Conservation (phyloP, 2,888 invertebrate species). For the Strigamia transsilvanica region DNA sequence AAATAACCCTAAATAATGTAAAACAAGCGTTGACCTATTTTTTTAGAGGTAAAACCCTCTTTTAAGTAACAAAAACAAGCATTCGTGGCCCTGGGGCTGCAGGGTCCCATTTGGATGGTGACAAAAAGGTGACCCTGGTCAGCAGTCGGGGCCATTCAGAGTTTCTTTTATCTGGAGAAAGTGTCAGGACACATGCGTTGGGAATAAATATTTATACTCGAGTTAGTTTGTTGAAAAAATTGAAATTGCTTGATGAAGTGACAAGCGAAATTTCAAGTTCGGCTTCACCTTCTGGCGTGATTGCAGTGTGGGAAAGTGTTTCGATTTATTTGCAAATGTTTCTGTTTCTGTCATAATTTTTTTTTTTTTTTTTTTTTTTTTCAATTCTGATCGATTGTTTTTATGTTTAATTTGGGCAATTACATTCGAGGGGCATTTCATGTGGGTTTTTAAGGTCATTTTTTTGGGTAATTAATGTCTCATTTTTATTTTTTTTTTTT, state of each 20-base stretch:
- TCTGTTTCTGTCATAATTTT: background rate
- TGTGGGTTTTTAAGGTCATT: conserved; percentile 33
- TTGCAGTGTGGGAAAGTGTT: background rate
- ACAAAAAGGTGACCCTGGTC: conserved; percentile 61
- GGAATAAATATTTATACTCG: background rate
- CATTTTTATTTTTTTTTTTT: too few species aligned
- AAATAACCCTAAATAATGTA: background rate
- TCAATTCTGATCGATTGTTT: background rate
- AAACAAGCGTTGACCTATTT: background rate
- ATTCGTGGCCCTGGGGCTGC: background rate
- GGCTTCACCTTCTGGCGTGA: background rate
- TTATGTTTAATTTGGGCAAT: conserved; percentile 18
- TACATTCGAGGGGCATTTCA: conserved; percentile 16
- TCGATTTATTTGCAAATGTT: background rate
- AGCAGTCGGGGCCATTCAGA: background rate
- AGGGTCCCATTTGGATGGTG: background rate
- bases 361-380: background rate
- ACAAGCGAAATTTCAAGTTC: too few species aligned
- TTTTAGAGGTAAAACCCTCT: background rate
- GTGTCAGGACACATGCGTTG: conserved; percentile 6
- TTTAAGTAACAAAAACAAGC: background rate
- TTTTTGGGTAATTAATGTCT: conserved; percentile 26
- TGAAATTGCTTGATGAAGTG: too few species aligned
- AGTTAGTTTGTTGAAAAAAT: too few species aligned
- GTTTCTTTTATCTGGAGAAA: conserved; percentile 2